Evolutionary conservation across 2,113 vertebrate species (phyloP), one percentile per base, ranked within the genome.

Genomic region (Tyto alba): DNA sequence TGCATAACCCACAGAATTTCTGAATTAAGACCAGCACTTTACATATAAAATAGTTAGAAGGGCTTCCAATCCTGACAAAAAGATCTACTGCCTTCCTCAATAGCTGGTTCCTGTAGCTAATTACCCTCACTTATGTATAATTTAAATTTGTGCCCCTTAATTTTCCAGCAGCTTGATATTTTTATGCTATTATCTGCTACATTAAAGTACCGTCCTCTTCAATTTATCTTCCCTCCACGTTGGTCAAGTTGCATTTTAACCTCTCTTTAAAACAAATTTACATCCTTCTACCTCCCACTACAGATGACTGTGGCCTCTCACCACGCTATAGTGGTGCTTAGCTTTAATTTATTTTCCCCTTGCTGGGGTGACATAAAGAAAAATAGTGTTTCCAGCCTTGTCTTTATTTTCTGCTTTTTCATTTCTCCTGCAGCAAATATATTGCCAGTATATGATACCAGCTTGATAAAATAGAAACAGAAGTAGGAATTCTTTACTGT

Each of bases 21-120:
- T 92, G 76, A 90, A 78, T 83, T 74, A 74, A 90, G 88, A 84
- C 64, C 45, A 87, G 73, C 50, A 82, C 40, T 92, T 95, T 62
- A 68, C 32, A 75, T 41, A 78, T 60, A 75, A 94, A 95, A 89
- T 89, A 91, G 79, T 87, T 76, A 95, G 66, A 73, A 96, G 60
- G 48, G 27, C 32, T 87, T 95, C 77, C 73, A 69, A 30, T 64
- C 50, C 48, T 87, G 87, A 78, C 66, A 91, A 79, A 81, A 87
- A 88, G 52, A 92, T 89, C 84, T 72, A 87, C 45, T 89, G 57
- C 63, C 29, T 89, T 43, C 45, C 45, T 89, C 73, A 85, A 66
- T 40, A 62, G 57, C 45, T 77, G 34, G 26, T 85, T 94, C 77
- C 74, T 68, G 45, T 48, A 67, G 52, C 53, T 94, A 96, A 96